Conservation (phyloP, 2,888 invertebrate genomes). For the Resseliella maxima region DNA sequence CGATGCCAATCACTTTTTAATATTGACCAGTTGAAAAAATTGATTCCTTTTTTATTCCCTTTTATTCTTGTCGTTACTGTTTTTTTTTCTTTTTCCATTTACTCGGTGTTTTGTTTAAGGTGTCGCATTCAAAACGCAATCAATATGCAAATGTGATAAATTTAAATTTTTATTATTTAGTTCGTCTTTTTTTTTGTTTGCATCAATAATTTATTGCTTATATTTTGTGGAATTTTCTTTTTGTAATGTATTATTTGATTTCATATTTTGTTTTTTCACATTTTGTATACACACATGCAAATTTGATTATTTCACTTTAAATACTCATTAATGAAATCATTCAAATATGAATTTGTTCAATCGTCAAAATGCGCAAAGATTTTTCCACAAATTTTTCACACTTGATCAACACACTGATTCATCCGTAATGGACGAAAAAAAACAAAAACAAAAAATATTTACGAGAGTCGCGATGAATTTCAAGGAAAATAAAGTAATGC, state of each 20-base stretch:
- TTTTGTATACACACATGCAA: neutral
- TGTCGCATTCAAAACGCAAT: neutral
- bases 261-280: neutral
- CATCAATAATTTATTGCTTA: neutral
- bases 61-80: neutral
- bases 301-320: neutral
- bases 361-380: too few relatives aligned
- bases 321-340: neutral
- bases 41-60: neutral
- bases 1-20: constrained; percentile 6
- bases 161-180: neutral
- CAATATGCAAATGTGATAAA: neutral
- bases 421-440: too few relatives aligned
- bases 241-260: too few relatives aligned
- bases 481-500: neutral
- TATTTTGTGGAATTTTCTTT: too few relatives aligned
- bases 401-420: too few relatives aligned
- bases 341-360: too few relatives aligned
- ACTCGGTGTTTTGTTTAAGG: neutral
- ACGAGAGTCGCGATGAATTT: neutral
- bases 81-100: neutral
- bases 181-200: neutral
- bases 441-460: neutral
- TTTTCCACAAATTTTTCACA: too few relatives aligned
- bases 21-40: neutral